Evolutionary conservation across 1,140 invertebrate genomes (phyloP).

Genomic region (Lasaia peninsularis): DNA sequence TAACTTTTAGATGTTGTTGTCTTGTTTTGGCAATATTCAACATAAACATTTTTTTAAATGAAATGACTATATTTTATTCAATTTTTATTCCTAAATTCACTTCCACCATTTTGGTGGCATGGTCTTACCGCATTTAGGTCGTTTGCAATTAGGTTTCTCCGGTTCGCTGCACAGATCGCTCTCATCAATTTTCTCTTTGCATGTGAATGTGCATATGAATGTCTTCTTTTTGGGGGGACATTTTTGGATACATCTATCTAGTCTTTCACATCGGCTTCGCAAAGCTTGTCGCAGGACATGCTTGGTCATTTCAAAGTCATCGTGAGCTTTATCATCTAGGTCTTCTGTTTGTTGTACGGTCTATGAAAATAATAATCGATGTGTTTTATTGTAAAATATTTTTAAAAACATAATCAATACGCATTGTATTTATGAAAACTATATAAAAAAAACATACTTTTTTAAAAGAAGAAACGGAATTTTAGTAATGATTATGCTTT

Average conservation of each 20-base stretch:
- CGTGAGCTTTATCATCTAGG: constrained; percentile 21
- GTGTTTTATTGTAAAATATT: no score
- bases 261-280: constrained; percentile 27
- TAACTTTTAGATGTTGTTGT: no score
- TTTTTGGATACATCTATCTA: constrained; percentile 26
- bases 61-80: no score
- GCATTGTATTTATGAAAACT: no score
- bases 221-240: constrained; percentile 28
- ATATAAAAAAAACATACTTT: no score
- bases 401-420: no score
- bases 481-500: no score
- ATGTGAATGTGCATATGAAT: constrained; percentile 28
- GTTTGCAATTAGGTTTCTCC: constrained; percentile 23
- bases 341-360: constrained; percentile 28
- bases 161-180: constrained; percentile 28
- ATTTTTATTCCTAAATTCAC: no score
- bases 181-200: constrained; percentile 33
- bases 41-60: no score
- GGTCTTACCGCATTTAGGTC: constrained; percentile 34
- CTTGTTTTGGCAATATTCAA: no score
- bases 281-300: constrained; percentile 31
- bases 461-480: no score
- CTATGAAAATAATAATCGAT: constrained; percentile 20
- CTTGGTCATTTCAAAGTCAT: constrained; percentile 29
- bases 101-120: constrained; percentile 39